Evolutionary conservation across 1,140 invertebrate species (phyloP), one percentile per base, ranked within the genome.

Genomic region (Nebria ingens): DNA sequence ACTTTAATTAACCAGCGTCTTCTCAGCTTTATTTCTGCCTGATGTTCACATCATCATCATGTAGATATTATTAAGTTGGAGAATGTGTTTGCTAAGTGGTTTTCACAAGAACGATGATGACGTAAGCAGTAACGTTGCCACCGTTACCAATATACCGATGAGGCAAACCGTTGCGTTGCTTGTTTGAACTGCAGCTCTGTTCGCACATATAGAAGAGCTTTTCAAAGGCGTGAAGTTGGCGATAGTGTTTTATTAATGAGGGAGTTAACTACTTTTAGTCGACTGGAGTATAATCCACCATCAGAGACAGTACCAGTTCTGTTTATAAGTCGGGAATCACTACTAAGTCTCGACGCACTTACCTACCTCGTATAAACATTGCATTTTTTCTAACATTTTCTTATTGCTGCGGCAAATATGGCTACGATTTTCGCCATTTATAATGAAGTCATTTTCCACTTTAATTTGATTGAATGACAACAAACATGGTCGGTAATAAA

Each of bases 41-140:
- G 40, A 45, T 45, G 40, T 45, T 45, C 40, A n/a, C 17, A 45
- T 45, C 40, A 11, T n/a, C n/a, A n/a, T n/a, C n/a, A n/a, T n/a
- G 6, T 3, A 4, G 40, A 45, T 45, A 17, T 45, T 45, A 45
- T 45, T 45, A 45, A 45, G 40, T 12, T 45, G 40, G 40, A 45
- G 40, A 45, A 45, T 45, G 40, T 45, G 40, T 17, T 45, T 45
- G 40, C 40, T 45, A 45, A 45, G 40, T 45, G 17, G 40, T 45
- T 45, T 45, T 45, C 40, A 17, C 17, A 17, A 6, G 40, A 17
- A 6, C 4, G 25, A 29, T 13, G n/a, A n/a, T n/a, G n/a, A n/a
- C n/a, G 25, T 9, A n/a, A 34, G n/a, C 25, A 12, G 40, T 6
- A 17, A 12, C 40, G 40, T 17, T 9, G 9, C 40, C 3, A 45